phyloP scores from a whole-genome alignment of 2,113 vertebrate genomes.

The Sceloporus tristichus region DNA sequence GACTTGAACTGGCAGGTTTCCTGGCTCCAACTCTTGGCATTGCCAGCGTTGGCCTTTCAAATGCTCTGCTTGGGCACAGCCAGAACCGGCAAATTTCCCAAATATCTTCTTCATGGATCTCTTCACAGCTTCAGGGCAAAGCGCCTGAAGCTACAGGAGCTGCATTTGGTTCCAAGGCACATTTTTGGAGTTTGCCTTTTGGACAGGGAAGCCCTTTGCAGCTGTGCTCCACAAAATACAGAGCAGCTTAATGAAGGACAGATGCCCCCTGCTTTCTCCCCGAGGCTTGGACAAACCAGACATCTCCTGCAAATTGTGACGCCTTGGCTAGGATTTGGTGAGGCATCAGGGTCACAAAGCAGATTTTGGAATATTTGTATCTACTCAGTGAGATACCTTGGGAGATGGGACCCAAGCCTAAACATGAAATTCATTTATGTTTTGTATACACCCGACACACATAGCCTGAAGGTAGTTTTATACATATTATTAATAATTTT shows the following conservation, averaged over 20 bases:
- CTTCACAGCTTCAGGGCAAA: background rate
- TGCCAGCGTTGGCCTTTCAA: too few relatives aligned
- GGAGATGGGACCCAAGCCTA: too few relatives aligned
- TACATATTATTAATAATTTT: too few relatives aligned
- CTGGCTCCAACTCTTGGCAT: background rate
- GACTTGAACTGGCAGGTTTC: background rate
- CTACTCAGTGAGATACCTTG: too few relatives aligned
- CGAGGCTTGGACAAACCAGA: background rate
- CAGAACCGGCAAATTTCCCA: background rate
- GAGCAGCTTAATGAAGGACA: background rate
- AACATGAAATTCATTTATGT: too few relatives aligned
- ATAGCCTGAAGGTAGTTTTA: too few relatives aligned
- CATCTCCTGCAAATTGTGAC: background rate
- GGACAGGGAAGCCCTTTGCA: background rate
- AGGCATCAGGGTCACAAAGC: background rate
- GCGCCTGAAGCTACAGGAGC: background rate
- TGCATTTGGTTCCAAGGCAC: background rate
- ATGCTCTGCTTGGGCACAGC: background rate
- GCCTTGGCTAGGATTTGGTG: background rate
- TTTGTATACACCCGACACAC: too few relatives aligned
- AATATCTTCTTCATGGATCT: too few relatives aligned
- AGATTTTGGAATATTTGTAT: too few relatives aligned
- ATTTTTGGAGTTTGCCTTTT: background rate
- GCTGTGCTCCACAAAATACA: background rate
- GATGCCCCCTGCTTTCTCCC: background rate